phyloP scores from a whole-genome alignment of 92 coral and sea anemone genomes.

The Porites divaricata region DNA sequence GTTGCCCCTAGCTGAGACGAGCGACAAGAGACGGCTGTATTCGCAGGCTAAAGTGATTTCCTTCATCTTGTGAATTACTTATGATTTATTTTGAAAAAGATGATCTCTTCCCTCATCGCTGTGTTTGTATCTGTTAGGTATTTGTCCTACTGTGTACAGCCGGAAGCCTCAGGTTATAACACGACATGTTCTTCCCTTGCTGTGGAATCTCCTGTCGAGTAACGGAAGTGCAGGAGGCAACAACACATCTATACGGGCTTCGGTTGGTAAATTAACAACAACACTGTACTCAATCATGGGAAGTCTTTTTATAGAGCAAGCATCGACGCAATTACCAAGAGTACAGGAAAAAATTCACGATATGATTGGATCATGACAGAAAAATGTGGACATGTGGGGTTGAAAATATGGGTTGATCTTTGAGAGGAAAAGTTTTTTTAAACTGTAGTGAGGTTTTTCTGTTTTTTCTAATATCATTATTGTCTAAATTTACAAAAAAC shows the following conservation, averaged over 20 bases:
- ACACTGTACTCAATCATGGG: constrained; percentile 94
- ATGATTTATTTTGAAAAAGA: too few species aligned
- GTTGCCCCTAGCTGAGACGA: too few species aligned
- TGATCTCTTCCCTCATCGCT: too few species aligned
- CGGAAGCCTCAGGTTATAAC: constrained; percentile 87
- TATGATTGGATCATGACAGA: constrained; percentile 54
- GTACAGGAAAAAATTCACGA: constrained; percentile 82
- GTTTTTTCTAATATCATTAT: background rate
- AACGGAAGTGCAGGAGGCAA: constrained; percentile 85
- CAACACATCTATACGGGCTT: constrained; percentile 66
- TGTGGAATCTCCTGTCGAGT: constrained; percentile 91
- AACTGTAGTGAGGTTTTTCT: background rate
- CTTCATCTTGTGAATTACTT: too few species aligned
- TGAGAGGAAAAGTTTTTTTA: background rate
- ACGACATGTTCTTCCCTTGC: constrained; percentile 86
- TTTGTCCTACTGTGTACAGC: constrained; percentile 75
- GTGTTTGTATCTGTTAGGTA: constrained; percentile 49
- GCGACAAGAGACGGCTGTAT: too few species aligned
- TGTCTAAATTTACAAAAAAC: background rate
- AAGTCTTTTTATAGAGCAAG: constrained; percentile 71
- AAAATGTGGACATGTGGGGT: background rate
- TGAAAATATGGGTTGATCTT: background rate
- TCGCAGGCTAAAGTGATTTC: too few species aligned
- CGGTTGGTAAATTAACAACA: constrained; percentile 61
- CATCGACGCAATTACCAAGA: constrained; percentile 80